Conservation (phyloP, 2,113 vertebrate species). For the cat (Felis catus) region F.catus_Fca126_mat1.0 CM031413.1:165610501-165611000, state of each 20-base stretch:
- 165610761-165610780: not conserved
- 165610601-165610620: rapidly evolving
- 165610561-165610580: not conserved
- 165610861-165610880: not conserved
- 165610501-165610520: not conserved
- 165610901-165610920: not conserved
- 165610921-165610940: not conserved
- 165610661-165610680: rapidly evolving
- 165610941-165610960: not conserved
- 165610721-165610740: not conserved
- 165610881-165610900: not conserved
- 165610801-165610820: not conserved
- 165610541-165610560: not conserved
- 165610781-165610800: not conserved
- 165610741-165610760: not conserved
- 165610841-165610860: not conserved
- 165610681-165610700: not conserved
- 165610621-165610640: not conserved
- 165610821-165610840: not conserved
- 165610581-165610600: not conserved
- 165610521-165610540: not conserved
- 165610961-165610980: not conserved
- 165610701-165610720: not conserved
- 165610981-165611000: not conserved
- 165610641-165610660: too few relatives aligned